Conservation (phyloP, 2,113 vertebrate genomes). For the Notarius quadriscutis region DNA sequence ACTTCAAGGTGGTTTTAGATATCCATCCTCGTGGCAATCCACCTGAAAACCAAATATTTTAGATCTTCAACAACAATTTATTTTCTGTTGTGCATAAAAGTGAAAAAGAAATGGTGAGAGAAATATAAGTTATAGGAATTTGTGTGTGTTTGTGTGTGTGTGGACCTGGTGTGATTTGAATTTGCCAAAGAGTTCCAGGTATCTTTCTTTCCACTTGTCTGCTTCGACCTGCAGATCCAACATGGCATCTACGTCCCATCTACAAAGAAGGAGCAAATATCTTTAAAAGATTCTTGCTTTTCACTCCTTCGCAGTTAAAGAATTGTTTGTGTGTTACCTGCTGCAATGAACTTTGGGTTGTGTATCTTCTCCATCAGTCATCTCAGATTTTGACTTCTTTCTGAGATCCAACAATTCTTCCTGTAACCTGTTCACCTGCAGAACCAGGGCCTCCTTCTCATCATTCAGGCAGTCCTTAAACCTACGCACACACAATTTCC, state of each 20-base stretch:
- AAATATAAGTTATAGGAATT: neutral
- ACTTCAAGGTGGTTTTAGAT: constrained; percentile 71
- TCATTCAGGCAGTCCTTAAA: constrained; percentile 69
- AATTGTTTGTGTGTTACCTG: neutral
- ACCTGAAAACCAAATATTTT: constrained; percentile 56
- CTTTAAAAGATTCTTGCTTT: neutral
- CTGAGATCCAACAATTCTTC: constrained; percentile 54
- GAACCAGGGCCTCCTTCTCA: constrained; percentile 67
- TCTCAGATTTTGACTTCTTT: neutral
- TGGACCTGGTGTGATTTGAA: constrained; percentile 52
- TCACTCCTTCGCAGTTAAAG: neutral
- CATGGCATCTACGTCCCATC: constrained; percentile 57
- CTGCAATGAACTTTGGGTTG: neutral
- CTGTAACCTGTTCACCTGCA: constrained; percentile 64
- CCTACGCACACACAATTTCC: constrained; percentile 45
- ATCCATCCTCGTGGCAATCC: constrained; percentile 52
- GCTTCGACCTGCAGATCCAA: constrained; percentile 57
- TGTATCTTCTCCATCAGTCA: constrained; percentile 24
- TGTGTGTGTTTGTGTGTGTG: neutral
- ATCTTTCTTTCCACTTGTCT: constrained; percentile 59
- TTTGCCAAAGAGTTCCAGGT: constrained; percentile 61
- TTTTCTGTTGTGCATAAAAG: neutral
- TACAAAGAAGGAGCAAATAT: neutral
- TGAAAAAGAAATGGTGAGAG: neutral
- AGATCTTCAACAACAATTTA: neutral